Conservation (phyloP, 64 coral and sea anemone genomes). For the Anthopleura sola region DNA sequence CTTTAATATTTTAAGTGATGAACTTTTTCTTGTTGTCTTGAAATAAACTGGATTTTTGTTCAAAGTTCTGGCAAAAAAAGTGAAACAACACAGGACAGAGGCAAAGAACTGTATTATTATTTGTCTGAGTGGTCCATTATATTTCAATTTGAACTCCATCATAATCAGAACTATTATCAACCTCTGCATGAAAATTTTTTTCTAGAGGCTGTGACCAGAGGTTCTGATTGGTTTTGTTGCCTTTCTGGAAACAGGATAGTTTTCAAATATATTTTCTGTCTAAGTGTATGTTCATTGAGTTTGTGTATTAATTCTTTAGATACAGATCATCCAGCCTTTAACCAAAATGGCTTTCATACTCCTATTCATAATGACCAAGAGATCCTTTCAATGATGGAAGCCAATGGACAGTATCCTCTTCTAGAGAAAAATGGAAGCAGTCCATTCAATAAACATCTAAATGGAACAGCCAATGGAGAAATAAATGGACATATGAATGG, state of each 20-base stretch:
- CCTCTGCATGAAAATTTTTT: no score
- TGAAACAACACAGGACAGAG: no score
- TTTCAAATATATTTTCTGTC: no score
- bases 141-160: no score
- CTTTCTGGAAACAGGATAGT: no score
- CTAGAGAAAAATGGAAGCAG: neutral
- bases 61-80: no score
- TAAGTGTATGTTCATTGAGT: neutral
- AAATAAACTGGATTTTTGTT: no score
- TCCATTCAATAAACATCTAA: neutral
- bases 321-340: neutral
- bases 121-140: no score
- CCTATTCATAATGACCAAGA: neutral
- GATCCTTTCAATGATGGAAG: conserved; percentile 26
- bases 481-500: neutral
- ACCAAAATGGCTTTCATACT: neutral
- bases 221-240: no score
- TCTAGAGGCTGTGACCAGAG: no score
- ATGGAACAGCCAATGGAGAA: conserved; percentile 16
- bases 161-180: no score
- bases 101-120: no score
- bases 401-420: conserved; percentile 28
- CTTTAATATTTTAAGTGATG: neutral
- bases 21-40: neutral
- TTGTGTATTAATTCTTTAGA: neutral